Base-by-base conservation (phyloP, 1,140 invertebrate genomes). In the Papilio polytes region DNA sequence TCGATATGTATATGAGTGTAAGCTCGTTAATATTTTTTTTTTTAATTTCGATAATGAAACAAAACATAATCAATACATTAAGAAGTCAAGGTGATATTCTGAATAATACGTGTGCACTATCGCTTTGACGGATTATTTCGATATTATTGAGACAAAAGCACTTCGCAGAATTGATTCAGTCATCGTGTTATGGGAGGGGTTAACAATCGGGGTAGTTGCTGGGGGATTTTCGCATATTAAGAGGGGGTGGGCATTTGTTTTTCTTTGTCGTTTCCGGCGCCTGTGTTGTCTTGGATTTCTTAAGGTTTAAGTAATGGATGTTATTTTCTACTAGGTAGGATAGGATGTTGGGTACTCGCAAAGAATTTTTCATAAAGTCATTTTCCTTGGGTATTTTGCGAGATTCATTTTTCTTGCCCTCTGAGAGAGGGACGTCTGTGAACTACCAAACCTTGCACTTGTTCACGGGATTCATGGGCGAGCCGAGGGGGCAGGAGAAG, bases 381-480 rank as follows among this genome's bases (percentile, higher is more conserved):
- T 6, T 15, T 26, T 4, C 4, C 20, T 13, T 26, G 12, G 20
- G 9, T 63, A 8, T n/a, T 22, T 63, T 26, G 26, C 12, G 26
- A 18, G 13, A 1, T 26, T 63, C 26, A 3, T 63, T 63, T 22
- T 12, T 13, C 1, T 3, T 15, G 15, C 63, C 63, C 63, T 70
- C 63, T 15, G 26, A 1, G 4, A 3, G 63, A 70, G 63, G 63
- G 63, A 18, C 13, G 63, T 3, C 63, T 0, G 26, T 4, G 20
- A 18, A 82, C 95, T 97, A 98, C 97, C 97, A 98, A 18, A 98
- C 97, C 89, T 96, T 95, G 95, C 99, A 99, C 91, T 99, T 99
- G 0, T 98, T 96, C 18, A 91, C 87, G 1, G 98, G 98, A 94
- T 99, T 99, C 98, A 99, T 99, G 44, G 96, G 96, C 0, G 97